Evolutionary conservation across 2,888 invertebrate genomes (phyloP), one percentile per base, ranked within the genome.

Genomic region (Maniola hyperantus): DNA sequence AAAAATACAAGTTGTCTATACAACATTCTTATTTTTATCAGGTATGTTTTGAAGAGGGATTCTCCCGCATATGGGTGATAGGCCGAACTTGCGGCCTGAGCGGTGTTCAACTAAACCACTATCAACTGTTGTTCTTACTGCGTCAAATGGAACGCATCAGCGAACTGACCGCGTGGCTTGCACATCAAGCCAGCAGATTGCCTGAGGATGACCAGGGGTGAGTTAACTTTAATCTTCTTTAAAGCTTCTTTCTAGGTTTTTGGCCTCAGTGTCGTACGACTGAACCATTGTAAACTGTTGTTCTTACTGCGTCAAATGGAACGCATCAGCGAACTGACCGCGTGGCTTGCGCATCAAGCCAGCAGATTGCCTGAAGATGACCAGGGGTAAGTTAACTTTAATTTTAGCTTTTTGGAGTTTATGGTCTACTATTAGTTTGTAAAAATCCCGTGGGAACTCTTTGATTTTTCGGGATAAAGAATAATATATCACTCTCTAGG

Each of bases 271-370:
- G 97, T 97, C 72, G 93, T 98, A 5, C 98, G 99, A 88, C 93
- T 99, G 69, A 98, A 98, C 91, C 98, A 98, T 85, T 98, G 97
- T 87, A 98, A 99, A 90, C 96, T 96, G 88, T 93, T 98, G 75
- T 98, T 99, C 89, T 93, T 99, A 63, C 88, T 98, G 85, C 93
- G 98, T 63, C 93, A 98, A 76, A 93, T 96, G 33, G 98, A 99
- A 86, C 94, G 96, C 59, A 85, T 97, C 42, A 94, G 96, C 0
- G 97, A 97, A 85, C 92, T 97, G 88, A 93, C 96, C 6, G 96
- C 96, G 11, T 97, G 96, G 89, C 87, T 97, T 48, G 94, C 96
- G 2, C 93, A 97, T 68, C 97, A 97, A 81, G 95, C 96, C 0
- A 95, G 95, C 71, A 90, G 95, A 69, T 96, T 97, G 54, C 88